Percentiles rank a stretch among this genome's conserved stretches.
Evolutionary conservation across 1,140 invertebrate species (phyloP).

Genomic region (Sminthurides bifidus): DNA sequence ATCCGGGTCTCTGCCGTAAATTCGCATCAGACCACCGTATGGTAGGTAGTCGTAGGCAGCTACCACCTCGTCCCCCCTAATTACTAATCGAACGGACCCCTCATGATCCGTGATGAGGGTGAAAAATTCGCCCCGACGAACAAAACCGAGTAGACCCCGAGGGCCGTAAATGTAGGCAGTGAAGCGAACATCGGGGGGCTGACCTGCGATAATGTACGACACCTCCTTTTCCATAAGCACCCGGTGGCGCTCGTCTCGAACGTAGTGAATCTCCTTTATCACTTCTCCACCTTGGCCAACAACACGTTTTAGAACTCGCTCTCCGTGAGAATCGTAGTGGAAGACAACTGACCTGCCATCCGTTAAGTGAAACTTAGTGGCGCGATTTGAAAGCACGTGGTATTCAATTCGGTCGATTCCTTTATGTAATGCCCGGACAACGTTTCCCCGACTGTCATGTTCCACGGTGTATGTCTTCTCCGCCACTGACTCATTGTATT

Average conservation of each 20-base stretch:
- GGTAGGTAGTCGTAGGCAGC: slow-evolving; percentile 15
- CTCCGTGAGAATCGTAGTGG: slow-evolving; percentile 14
- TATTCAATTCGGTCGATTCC: no score
- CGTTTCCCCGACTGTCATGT: no score
- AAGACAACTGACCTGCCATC: slow-evolving; percentile 4
- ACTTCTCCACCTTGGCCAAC: neutral
- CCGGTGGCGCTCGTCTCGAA: slow-evolving; percentile 6
- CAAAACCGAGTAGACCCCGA: slow-evolving; percentile 11
- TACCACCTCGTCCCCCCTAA: neutral
- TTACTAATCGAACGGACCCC: slow-evolving; percentile 11
- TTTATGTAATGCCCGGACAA: no score
- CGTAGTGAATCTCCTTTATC: neutral
- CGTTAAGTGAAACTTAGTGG: slow-evolving; percentile 3
- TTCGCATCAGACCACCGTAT: slow-evolving; percentile 9
- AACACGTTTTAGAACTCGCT: slow-evolving; percentile 10
- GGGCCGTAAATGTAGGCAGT: slow-evolving; percentile 15
- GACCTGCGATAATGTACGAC: neutral
- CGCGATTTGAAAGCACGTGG: no score
- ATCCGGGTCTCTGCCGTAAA: neutral
- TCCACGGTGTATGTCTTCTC: no score
- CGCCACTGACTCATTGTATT: no score
- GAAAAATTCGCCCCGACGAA: slow-evolving; percentile 5
- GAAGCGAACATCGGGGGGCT: neutral
- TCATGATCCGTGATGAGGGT: slow-evolving; percentile 7
- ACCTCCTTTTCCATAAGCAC: neutral